Evolutionary conservation across 2,797 vertebrate genomes (phyloP), one percentile per base, ranked within the genome.

Genomic region (Rhinophrynus dorsalis): DNA sequence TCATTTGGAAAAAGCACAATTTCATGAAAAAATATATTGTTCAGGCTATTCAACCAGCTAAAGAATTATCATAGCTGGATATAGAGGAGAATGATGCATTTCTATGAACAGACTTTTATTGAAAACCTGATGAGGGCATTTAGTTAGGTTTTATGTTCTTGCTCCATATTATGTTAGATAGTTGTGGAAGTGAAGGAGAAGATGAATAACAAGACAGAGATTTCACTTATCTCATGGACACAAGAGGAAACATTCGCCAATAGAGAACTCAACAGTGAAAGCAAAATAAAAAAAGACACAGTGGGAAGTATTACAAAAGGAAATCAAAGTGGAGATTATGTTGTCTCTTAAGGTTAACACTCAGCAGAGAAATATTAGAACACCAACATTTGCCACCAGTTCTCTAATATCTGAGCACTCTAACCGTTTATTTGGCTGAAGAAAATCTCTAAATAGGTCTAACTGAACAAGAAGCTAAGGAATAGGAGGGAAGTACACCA

Each of bases 21-120:
- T 48, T 48, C 45, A 48, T 48, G 7, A 48, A 18, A 44, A 48
- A 48, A 17, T 47, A 61, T 33, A 63, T 35, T 50, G 44, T 63
- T 63, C 60, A 26, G 20, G 45, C 45, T 50, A 47, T 57, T 57
- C 20, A 23, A 26, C 33, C 5, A 38, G 55, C 33, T 35, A 50
- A 59, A 30, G 42, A 51, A 60, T 60, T 60, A 60, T 52, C 67
- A 52, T 32, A 60, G 56, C 47, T 44, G 67, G 56, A 60, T 52
- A 18, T 30, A 69, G 45, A 52, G 10, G 10, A 69, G 44, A 33
- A 42, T 21, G 11, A 52, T 26, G 23, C 6, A 54, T 29, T 48
- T 35, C 42, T 26, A 38, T 5, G 15, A 38, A n/a, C 13, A 12
- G 15, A 23, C 24, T 55, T 70, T 38, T 35, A 48, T 30, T 70